Conservation (phyloP, 1,140 invertebrate species). For the Drosophila sulfurigaster region DNA sequence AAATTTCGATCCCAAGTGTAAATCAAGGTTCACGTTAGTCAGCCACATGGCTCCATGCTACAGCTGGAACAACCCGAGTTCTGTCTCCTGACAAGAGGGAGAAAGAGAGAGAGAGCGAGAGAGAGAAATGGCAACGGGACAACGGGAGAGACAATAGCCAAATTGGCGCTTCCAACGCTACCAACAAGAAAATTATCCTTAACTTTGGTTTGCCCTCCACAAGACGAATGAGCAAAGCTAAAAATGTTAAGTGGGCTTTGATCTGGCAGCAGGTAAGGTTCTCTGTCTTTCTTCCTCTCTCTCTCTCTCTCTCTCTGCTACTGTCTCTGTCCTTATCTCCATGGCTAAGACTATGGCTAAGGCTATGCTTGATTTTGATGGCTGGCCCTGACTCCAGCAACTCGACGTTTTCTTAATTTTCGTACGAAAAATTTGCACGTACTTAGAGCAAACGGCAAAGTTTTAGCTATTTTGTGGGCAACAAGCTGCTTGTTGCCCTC, state of each 20-base stretch:
- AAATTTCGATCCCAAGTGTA: conserved; percentile 37
- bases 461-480: conserved; percentile 36
- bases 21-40: conserved; percentile 18
- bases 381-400: background rate
- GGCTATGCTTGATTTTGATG: background rate
- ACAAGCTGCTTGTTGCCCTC: conserved; percentile 37
- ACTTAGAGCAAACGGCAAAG: conserved; percentile 62
- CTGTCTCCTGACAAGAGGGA: background rate
- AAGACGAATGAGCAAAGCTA: conserved; percentile 49
- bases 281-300: background rate
- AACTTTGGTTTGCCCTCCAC: conserved; percentile 51
- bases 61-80: conserved; percentile 7
- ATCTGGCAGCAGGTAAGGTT: conserved; percentile 17
- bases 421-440: conserved; percentile 75
- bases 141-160: conserved; percentile 17
- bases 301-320: background rate
- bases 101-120: too few relatives aligned
- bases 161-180: conserved; percentile 36
- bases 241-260: conserved; percentile 58
- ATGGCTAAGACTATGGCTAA: background rate
- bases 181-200: conserved; percentile 64
- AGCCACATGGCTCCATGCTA: conserved; percentile 7
- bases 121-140: too few relatives aligned
- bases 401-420: conserved; percentile 66
- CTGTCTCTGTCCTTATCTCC: background rate